phyloP scores from a whole-genome alignment of 2,113 vertebrate species.

The Phodopus roborovskii region DNA sequence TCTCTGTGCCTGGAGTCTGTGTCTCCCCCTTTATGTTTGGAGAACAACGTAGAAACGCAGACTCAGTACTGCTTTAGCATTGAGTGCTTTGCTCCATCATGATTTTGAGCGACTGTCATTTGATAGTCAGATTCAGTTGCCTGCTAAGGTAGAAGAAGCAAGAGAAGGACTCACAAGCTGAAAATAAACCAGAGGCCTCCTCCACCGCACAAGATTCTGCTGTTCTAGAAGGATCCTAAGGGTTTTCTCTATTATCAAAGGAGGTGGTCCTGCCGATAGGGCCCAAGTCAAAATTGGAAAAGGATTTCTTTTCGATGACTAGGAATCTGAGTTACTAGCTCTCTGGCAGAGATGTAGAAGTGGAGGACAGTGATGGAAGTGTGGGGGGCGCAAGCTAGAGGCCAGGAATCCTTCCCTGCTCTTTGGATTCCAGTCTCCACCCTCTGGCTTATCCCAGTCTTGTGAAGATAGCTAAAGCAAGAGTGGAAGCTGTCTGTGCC shows the following conservation, averaged over 20 bases:
- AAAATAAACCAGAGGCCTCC: not conserved
- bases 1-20: not conserved
- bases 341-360: not conserved
- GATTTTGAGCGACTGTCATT: not conserved
- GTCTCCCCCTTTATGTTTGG: not conserved
- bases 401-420: not conserved
- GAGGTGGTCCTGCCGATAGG: not conserved
- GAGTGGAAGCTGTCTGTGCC: not conserved
- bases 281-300: not conserved
- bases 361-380: not conserved
- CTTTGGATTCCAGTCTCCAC: not conserved
- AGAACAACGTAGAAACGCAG: not conserved
- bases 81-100: not conserved
- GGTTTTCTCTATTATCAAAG: not conserved
- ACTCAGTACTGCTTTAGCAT: not conserved
- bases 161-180: not conserved
- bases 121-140: not conserved
- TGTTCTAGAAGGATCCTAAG: not conserved
- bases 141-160: not conserved
- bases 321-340: not conserved
- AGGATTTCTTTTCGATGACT: not conserved
- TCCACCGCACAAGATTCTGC: not conserved
- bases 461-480: not conserved
- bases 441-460: not conserved
- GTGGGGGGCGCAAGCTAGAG: not conserved